These are phyloP conservation scores for Bovichtus diacanthus DNA, from an alignment of 2,797 vertebrate genomes.

Conservation along the genomic window DNA sequence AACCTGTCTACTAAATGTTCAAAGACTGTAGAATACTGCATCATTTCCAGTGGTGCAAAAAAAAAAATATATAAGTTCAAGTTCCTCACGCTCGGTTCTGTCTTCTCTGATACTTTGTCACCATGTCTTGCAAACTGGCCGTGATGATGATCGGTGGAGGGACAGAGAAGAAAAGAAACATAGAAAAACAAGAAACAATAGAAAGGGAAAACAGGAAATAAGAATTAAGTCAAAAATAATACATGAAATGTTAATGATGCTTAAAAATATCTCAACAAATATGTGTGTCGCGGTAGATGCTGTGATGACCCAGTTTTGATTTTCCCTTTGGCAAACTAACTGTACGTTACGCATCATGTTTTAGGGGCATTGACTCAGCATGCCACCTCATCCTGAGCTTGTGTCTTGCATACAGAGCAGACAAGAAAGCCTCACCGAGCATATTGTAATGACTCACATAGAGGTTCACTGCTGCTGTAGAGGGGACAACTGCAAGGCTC, in stretches of 20 bases:
- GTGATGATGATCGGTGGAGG: conserved; percentile 58
- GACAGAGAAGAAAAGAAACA: conserved; percentile 27
- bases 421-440: conserved; percentile 9
- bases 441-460: conserved; percentile 21
- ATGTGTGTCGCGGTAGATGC: not conserved
- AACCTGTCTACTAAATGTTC: conserved; percentile 10
- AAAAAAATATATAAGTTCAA: conserved; percentile 30
- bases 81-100: conserved; percentile 95
- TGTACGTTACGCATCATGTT: not conserved
- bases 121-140: conserved; percentile 97
- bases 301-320: conserved; percentile 13
- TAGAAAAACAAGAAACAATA: conserved; percentile 58
- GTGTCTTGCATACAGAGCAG: conserved; percentile 9
- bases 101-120: conserved; percentile 98
- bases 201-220: conserved; percentile 56
- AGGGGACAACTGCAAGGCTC: not conserved
- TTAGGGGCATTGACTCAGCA: conserved; percentile 19
- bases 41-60: conserved; percentile 67
- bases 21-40: conserved; percentile 71
- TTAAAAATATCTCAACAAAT: conserved; percentile 8
- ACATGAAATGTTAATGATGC: conserved; percentile 39
- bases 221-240: conserved; percentile 44
- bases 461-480: conserved; percentile 31
- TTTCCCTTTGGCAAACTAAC: not conserved
- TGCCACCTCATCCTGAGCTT: conserved; percentile 4